phyloP scores from a whole-genome alignment of 2,797 vertebrate species.

The Lutjanus campechanus region DNA sequence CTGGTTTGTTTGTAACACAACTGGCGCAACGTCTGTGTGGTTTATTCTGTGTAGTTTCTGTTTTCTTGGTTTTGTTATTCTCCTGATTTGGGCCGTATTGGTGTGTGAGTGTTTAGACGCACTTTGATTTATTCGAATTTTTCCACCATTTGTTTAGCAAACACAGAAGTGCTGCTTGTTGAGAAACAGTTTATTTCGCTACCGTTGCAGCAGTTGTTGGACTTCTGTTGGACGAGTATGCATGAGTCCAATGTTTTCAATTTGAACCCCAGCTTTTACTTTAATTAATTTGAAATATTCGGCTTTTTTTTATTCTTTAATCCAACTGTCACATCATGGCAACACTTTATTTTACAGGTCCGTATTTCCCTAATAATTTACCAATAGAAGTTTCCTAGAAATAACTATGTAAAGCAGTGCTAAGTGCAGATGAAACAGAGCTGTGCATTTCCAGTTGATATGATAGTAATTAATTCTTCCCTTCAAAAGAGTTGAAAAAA shows the following conservation, averaged over 20 bases:
- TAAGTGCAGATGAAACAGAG: neutral
- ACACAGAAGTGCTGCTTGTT: slow-evolving; percentile 6
- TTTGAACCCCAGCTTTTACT: slow-evolving; percentile 25
- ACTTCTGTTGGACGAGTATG: slow-evolving; percentile 42
- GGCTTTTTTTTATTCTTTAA: slow-evolving; percentile 36
- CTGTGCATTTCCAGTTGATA: neutral
- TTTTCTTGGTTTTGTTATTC: slow-evolving; percentile 7
- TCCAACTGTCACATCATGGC: slow-evolving; percentile 16
- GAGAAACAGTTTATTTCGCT: slow-evolving; percentile 18
- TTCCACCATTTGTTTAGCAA: slow-evolving; percentile 15
- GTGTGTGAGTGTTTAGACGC: slow-evolving; percentile 8
- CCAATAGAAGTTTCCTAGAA: neutral
- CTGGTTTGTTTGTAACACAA: slow-evolving; percentile 38
- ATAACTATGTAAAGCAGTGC: neutral
- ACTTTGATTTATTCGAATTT: slow-evolving; percentile 25
- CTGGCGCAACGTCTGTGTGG: slow-evolving; percentile 14
- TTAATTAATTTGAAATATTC: slow-evolving; percentile 30
- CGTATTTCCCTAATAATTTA: slow-evolving; percentile 26
- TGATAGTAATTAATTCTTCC: neutral
- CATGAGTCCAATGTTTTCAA: slow-evolving; percentile 67
- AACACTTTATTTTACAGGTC: slow-evolving; percentile 58
- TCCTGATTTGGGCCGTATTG: slow-evolving; percentile 21
- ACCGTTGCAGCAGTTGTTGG: slow-evolving; percentile 18
- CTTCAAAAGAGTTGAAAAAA: too few species aligned
- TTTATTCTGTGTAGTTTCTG: slow-evolving; percentile 24